phyloP scores from a whole-genome alignment of 2,888 invertebrate species.

The Cryptus armator region DNA sequence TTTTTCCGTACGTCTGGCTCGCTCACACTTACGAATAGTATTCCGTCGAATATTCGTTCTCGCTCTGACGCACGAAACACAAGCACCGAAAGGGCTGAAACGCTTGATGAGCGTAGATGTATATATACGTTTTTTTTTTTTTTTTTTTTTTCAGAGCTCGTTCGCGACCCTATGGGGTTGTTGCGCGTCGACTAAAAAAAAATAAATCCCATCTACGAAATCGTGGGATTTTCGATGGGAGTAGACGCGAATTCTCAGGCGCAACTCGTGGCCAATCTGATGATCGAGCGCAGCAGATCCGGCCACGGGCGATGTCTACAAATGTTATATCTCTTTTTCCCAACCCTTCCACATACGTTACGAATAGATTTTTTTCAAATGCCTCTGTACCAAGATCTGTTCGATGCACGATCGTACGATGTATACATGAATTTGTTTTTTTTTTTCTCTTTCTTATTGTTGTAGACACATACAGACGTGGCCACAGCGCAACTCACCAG shows the following conservation, averaged over 20 bases:
- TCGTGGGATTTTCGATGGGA: conserved; percentile 19
- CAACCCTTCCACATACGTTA: background rate
- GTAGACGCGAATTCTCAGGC: conserved; percentile 33
- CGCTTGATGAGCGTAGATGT: background rate
- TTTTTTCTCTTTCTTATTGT: conserved; percentile 2
- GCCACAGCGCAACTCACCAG: conserved; percentile 57
- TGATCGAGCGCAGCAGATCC: conserved; percentile 54
- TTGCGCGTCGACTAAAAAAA: background rate
- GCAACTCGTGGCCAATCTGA: conserved; percentile 67
- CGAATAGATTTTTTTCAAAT: background rate
- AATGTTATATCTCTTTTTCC: conserved; percentile 1
- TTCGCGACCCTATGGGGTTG: background rate
- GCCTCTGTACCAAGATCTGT: background rate
- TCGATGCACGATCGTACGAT: background rate
- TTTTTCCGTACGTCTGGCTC: conserved; percentile 17
- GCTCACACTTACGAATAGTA: background rate
- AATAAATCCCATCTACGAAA: background rate
- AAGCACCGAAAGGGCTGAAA: conserved; percentile 17
- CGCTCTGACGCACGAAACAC: conserved; percentile 6
- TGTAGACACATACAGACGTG: conserved; percentile 26
- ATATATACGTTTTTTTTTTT: background rate
- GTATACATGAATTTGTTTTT: background rate
- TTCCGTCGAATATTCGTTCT: conserved; percentile 1
- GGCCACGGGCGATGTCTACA: conserved; percentile 44
- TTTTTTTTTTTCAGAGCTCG: background rate